Base-by-base conservation (phyloP, 2,113 vertebrate genomes). In the Pica pica region DNA sequence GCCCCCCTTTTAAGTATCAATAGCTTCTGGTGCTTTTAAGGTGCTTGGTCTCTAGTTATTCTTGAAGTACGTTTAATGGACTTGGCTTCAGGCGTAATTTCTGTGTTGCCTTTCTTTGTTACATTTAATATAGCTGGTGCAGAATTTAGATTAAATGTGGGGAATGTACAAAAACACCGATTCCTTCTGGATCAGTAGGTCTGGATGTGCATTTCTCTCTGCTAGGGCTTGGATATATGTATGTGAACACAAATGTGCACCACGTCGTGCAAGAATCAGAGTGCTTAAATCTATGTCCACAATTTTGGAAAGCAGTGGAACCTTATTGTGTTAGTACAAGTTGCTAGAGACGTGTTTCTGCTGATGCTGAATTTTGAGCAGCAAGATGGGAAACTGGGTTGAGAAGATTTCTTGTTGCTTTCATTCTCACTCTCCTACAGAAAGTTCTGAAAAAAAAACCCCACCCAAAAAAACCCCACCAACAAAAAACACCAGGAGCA, bases 1-100 rank as follows among this genome's bases (percentile, higher is more conserved):
- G 94, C 98, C 98, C 98, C 98, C 98, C 96, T 98, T 98, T 98
- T 98, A 98, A 99, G 98, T 99, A 99, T 99, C 99, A 99, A 98
- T 99, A 99, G 99, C 98, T 98, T 98, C 98, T 98, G 98, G 98
- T 99, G 99, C 98, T 99, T 99, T 99, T 99, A 99, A 99, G 99
- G 99, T 99, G 98, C 99, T 98, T 98, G 98, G 98, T 98, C 98
- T 98, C 98, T 98, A 98, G 99, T 99, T 99, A 98, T 99, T 98
- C 98, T 98, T 98, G 98, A 99, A 98, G 98, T 98, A 98, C 98
- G 96, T 98, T 99, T 99, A 99, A 99, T 99, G 99, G 98, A 99
- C 98, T 98, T 98, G 98, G 98, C 98, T 99, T 97, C 98, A 98
- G 98, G 98, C 98, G 11, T 98, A 97, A 97, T 98, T 98, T 98